Conservation (phyloP, 2,113 vertebrate genomes). For the Notarius quadriscutis region DNA sequence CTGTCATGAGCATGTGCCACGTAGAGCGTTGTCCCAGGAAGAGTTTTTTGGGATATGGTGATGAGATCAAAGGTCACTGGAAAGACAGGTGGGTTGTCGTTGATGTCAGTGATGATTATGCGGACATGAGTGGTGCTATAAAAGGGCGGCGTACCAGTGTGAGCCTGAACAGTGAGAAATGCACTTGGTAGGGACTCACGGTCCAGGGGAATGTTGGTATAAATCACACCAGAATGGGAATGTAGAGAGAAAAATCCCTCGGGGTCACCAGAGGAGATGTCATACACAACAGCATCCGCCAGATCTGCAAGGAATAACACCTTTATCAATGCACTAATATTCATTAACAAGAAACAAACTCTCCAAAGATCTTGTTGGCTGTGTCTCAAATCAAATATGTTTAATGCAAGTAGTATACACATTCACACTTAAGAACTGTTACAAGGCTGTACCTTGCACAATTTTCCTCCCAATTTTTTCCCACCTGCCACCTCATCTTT, state of each 20-base stretch:
- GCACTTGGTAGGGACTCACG: constrained; percentile 75
- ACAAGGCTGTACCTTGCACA: not conserved
- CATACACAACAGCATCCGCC: constrained; percentile 76
- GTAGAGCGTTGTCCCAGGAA: constrained; percentile 80
- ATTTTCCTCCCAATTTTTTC: not conserved
- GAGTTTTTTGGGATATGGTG: constrained; percentile 68
- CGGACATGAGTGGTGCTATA: constrained; percentile 84
- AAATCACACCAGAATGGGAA: constrained; percentile 79
- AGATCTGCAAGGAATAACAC: constrained; percentile 69
- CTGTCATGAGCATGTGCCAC: constrained; percentile 83
- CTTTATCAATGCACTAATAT: not conserved
- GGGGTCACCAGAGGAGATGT: constrained; percentile 84
- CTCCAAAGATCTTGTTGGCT: not conserved
- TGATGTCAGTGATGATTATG: constrained; percentile 67
- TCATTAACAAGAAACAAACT: not conserved
- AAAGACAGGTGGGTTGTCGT: constrained; percentile 71
- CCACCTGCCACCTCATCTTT: not conserved
- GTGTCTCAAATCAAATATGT: not conserved
- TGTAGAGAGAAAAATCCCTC: constrained; percentile 79
- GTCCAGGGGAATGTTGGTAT: constrained; percentile 76
- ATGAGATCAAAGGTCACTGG: constrained; percentile 66
- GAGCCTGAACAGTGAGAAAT: constrained; percentile 81
- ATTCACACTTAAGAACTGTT: not conserved
- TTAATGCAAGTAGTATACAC: not conserved
- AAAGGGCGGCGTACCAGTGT: constrained; percentile 65